These are phyloP conservation scores for Buathra laborator DNA, from an alignment of 2,888 invertebrate species.

Conservation along the genomic window DNA sequence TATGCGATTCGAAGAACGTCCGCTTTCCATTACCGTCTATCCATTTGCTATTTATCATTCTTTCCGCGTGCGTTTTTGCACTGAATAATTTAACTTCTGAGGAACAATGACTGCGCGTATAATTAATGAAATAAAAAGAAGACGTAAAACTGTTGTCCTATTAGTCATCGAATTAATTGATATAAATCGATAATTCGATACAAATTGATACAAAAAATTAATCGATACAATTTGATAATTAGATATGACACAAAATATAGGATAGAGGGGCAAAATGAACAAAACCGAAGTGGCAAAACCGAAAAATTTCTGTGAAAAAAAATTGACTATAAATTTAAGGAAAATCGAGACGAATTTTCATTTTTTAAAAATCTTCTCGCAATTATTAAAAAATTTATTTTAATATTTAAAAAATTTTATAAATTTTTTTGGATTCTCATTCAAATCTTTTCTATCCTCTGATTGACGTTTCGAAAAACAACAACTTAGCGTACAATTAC, in stretches of 20 bases:
- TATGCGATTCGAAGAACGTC: background rate
- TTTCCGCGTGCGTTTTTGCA: background rate
- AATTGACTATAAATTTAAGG: background rate
- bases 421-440: no score
- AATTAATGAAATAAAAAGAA: background rate
- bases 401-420: no score
- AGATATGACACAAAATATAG: no score
- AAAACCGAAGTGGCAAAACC: background rate
- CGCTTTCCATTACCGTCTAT: background rate
- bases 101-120: conserved; percentile 30
- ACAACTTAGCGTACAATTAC: no score
- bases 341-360: background rate
- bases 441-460: no score
- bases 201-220: no score
- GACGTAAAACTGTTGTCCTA: background rate
- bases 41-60: conserved; percentile 5
- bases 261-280: background rate
- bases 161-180: no score
- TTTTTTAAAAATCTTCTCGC: no score
- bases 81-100: conserved; percentile 28
- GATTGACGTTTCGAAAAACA: no score
- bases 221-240: no score
- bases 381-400: no score
- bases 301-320: background rate
- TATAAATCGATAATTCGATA: no score